Conservation (phyloP, 2,113 vertebrate genomes). For the Grallaria varia region DNA sequence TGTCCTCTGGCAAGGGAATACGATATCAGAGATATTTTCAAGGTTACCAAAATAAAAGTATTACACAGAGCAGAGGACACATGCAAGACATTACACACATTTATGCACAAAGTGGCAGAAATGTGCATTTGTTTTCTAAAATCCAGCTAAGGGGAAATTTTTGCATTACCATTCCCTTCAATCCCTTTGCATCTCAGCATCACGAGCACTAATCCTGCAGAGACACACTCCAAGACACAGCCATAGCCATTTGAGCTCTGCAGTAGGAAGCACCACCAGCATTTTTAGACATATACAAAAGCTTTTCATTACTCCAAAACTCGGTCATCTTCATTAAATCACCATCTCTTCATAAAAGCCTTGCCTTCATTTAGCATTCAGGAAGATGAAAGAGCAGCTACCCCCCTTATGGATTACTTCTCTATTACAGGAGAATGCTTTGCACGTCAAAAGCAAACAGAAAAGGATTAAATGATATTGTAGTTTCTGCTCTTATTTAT, state of each 20-base stretch:
- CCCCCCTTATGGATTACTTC: constrained; percentile 59
- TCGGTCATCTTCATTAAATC: constrained; percentile 64
- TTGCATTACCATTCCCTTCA: not conserved
- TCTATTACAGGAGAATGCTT: constrained; percentile 50
- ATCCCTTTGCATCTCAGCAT: not conserved
- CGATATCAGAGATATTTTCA: not conserved
- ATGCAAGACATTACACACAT: not conserved
- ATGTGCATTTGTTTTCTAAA: not conserved
- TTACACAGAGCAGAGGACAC: not conserved
- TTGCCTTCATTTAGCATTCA: constrained; percentile 48
- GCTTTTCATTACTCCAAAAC: constrained; percentile 53
- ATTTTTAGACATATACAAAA: constrained; percentile 32
- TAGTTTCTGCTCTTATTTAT: constrained; percentile 47
- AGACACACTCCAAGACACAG: not conserved
- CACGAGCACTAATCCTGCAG: not conserved
- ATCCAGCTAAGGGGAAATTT: not conserved
- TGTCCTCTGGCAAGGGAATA: not conserved
- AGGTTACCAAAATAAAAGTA: constrained; percentile 28
- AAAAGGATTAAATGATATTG: constrained; percentile 60
- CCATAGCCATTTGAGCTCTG: not conserved
- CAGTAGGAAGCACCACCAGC: not conserved
- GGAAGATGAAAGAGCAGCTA: constrained; percentile 56
- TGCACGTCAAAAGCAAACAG: constrained; percentile 56
- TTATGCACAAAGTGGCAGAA: not conserved
- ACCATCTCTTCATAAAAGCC: constrained; percentile 54